These are phyloP conservation scores for Rhinoptilus africanus DNA, from an alignment of 2,113 vertebrate species.

Conservation along the genomic window DNA sequence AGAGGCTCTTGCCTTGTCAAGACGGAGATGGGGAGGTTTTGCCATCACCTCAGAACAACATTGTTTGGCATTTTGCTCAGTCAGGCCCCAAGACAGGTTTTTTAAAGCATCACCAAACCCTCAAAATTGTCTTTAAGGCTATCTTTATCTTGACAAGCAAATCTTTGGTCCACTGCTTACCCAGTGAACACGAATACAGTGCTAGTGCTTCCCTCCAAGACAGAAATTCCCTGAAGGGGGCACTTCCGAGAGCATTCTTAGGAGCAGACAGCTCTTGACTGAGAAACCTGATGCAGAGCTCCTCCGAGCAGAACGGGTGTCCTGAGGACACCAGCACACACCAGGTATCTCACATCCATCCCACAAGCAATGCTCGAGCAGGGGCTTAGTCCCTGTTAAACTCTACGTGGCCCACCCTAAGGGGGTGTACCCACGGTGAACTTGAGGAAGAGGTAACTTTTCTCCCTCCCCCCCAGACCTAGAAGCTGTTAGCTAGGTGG, in stretches of 20 bases:
- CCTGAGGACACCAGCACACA: conserved; percentile 1
- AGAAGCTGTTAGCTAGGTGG: not conserved
- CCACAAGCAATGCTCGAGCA: not conserved
- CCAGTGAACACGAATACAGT: not conserved
- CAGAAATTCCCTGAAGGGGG: not conserved
- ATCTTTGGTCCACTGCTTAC: not conserved
- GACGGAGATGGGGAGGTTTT: not conserved
- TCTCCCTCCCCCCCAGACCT: not conserved
- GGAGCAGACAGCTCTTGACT: not conserved
- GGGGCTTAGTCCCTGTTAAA: not conserved
- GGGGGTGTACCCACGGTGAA: not conserved
- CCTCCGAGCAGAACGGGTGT: not conserved
- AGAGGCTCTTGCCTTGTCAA: not conserved
- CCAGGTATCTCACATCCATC: not conserved
- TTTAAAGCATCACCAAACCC: not conserved
- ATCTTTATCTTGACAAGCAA: not conserved
- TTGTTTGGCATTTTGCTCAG: not conserved
- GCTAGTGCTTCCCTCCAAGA: not conserved
- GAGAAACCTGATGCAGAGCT: conserved; percentile 34
- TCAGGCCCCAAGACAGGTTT: not conserved
- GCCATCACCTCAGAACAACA: not conserved
- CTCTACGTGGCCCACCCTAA: not conserved
- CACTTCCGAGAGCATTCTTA: not conserved
- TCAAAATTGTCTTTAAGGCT: not conserved
- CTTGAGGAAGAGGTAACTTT: not conserved